Conservation (phyloP, 2,888 invertebrate genomes). For the Apodemia mormo region DNA sequence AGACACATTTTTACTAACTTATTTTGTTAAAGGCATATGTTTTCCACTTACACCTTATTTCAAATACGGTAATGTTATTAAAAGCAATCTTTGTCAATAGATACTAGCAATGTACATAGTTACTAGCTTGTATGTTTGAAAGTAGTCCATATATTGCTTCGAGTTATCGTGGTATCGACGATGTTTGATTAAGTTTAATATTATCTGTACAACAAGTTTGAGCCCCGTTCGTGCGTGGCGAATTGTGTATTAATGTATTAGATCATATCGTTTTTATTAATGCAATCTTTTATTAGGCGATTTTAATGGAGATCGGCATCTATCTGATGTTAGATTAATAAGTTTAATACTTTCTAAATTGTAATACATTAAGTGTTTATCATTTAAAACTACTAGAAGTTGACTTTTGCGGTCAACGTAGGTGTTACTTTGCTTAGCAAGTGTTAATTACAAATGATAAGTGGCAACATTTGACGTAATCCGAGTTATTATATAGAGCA, state of each 20-base stretch:
- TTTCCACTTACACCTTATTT: too few species aligned
- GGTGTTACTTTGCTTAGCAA: neutral
- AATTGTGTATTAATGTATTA: constrained; percentile 25
- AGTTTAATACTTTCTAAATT: constrained; percentile 17
- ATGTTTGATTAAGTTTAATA: constrained; percentile 7
- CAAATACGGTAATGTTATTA: too few species aligned
- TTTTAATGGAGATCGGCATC: constrained; percentile 18
- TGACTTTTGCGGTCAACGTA: neutral
- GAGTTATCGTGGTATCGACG: neutral
- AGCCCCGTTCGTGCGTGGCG: constrained; percentile 19
- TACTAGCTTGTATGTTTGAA: too few species aligned
- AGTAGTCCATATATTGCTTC: neutral
- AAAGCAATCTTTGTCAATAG: too few species aligned
- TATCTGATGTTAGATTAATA: constrained; percentile 17
- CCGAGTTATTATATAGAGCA: too few species aligned
- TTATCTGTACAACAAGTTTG: constrained; percentile 18
- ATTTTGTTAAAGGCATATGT: too few species aligned
- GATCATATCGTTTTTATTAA: constrained; percentile 20
- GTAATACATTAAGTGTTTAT: constrained; percentile 22
- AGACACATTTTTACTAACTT: too few species aligned
- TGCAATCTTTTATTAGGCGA: constrained; percentile 22
- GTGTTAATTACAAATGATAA: too few species aligned
- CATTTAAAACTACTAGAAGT: neutral
- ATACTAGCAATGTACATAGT: too few species aligned
- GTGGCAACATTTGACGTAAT: too few species aligned